phyloP scores from a whole-genome alignment of 2,888 invertebrate species.

The Troides oblongomaculatus region DNA sequence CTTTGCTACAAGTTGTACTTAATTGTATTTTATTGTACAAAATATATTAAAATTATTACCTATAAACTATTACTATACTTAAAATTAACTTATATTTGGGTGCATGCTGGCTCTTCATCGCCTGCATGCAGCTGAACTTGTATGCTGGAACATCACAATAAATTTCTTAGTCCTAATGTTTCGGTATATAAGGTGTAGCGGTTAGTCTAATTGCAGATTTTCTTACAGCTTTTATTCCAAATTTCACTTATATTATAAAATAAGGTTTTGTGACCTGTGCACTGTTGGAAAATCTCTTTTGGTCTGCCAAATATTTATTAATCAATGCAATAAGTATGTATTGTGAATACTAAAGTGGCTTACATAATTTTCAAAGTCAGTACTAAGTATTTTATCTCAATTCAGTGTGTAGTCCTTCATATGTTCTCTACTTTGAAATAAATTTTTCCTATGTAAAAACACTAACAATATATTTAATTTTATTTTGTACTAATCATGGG shows the following conservation, averaged over 20 bases:
- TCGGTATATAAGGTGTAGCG: slow-evolving; percentile 78
- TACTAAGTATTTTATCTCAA: slow-evolving; percentile 79
- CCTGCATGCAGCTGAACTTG: slow-evolving; percentile 78
- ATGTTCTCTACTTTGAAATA: slow-evolving; percentile 80
- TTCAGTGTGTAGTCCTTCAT: slow-evolving; percentile 80
- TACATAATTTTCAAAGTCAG: slow-evolving; percentile 77
- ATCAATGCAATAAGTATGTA: slow-evolving; percentile 77
- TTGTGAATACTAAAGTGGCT: slow-evolving; percentile 80
- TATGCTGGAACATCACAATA: slow-evolving; percentile 78
- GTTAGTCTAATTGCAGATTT: slow-evolving; percentile 80
- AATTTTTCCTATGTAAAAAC: slow-evolving; percentile 78
- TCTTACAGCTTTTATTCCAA: slow-evolving; percentile 80
- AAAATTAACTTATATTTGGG: slow-evolving; percentile 75
- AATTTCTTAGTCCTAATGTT: slow-evolving; percentile 76
- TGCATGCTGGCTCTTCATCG: slow-evolving; percentile 76
- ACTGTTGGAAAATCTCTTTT: slow-evolving; percentile 81
- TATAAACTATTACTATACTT: slow-evolving; percentile 75
- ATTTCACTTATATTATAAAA: slow-evolving; percentile 74
- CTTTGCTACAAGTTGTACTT: slow-evolving; percentile 86
- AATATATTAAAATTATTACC: slow-evolving; percentile 82
- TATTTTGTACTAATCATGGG: slow-evolving; percentile 81
- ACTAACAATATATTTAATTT: slow-evolving; percentile 81
- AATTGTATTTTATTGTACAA: slow-evolving; percentile 85
- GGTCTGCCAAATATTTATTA: slow-evolving; percentile 78
- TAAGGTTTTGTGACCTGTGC: slow-evolving; percentile 75